Conservation (phyloP, 1,140 invertebrate genomes). For the Euwallacea similis region DNA sequence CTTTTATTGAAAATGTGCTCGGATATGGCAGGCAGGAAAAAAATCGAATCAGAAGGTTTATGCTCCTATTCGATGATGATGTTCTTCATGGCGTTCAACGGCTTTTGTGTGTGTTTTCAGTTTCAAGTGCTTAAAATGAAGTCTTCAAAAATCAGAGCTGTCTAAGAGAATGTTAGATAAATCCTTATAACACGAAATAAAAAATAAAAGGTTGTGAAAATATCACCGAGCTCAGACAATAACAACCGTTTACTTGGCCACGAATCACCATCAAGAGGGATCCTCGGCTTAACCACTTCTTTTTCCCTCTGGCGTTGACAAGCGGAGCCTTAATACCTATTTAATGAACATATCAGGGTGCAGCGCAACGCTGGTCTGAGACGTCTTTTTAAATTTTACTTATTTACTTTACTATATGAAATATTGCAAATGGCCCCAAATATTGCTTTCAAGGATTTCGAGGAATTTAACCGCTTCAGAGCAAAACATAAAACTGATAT, state of each 20-base stretch:
- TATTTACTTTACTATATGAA: slow-evolving; percentile 33
- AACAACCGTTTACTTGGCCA: slow-evolving; percentile 35
- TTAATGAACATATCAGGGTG: slow-evolving; percentile 35
- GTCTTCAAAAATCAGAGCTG: no score
- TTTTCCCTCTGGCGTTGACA: slow-evolving; percentile 35
- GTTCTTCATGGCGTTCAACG: no score
- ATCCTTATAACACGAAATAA: slow-evolving; percentile 20
- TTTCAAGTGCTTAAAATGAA: no score
- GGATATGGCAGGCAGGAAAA: no score
- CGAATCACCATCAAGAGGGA: slow-evolving; percentile 37
- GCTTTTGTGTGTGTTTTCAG: no score
- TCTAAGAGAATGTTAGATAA: slow-evolving; percentile 4
- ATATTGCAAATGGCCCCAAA: slow-evolving; percentile 14
- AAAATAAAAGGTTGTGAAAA: slow-evolving; percentile 31
- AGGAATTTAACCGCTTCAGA: no score
- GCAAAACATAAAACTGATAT: no score
- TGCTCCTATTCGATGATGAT: no score
- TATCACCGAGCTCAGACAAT: slow-evolving; percentile 27
- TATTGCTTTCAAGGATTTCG: no score
- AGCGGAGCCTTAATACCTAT: slow-evolving; percentile 30
- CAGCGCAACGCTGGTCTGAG: slow-evolving; percentile 10
- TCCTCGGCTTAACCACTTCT: slow-evolving; percentile 35
- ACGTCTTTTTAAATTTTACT: slow-evolving; percentile 37
- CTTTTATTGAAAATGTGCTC: slow-evolving; percentile 8
- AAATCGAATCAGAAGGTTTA: no score